Percentiles rank a stretch among this genome's conserved stretches.
Evolutionary conservation across 2,888 invertebrate genomes (phyloP).

Genomic region (Drosophila mimetica): DNA sequence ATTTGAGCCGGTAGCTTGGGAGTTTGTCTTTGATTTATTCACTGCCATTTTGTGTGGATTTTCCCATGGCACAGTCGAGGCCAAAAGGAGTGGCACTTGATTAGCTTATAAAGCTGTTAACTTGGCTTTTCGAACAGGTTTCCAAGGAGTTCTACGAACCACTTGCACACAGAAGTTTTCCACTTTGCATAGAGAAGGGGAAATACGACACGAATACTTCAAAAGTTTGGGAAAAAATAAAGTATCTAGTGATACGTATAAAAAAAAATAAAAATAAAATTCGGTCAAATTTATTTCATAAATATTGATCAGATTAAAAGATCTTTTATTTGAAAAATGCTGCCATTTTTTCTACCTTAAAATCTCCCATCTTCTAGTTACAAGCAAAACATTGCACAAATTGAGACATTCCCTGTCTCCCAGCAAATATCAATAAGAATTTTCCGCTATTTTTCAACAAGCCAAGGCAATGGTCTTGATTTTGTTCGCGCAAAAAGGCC

Average conservation of each 20-base stretch:
- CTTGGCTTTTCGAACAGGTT: constrained; percentile 37
- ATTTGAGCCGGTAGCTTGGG: constrained; percentile 47
- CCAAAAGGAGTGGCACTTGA: constrained; percentile 49
- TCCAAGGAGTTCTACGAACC: constrained; percentile 20
- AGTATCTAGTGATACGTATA: too few relatives aligned
- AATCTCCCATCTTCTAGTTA: background rate
- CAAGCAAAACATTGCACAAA: constrained; percentile 43
- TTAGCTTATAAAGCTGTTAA: constrained; percentile 24
- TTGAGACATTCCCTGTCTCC: constrained; percentile 53
- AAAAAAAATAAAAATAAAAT: too few relatives aligned
- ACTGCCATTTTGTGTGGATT: constrained; percentile 61
- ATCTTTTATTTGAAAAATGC: too few relatives aligned
- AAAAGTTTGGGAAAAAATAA: background rate
- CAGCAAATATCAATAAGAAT: constrained; percentile 71
- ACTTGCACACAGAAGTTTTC: constrained; percentile 10
- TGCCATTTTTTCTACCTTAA: too few relatives aligned
- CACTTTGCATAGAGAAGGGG: background rate
- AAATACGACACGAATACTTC: background rate
- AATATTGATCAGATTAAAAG: too few relatives aligned
- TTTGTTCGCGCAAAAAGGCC: constrained; percentile 30
- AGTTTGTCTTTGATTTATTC: constrained; percentile 59
- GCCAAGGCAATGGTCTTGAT: constrained; percentile 40
- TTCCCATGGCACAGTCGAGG: constrained; percentile 61
- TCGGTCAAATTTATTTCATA: too few relatives aligned
- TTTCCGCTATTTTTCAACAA: constrained; percentile 61